A percentile compares a stretch with the other conserved stretches of the same genome.
Evolutionary conservation across 2,888 invertebrate species (phyloP).

Genomic region (Lasioglossum malachurum): DNA sequence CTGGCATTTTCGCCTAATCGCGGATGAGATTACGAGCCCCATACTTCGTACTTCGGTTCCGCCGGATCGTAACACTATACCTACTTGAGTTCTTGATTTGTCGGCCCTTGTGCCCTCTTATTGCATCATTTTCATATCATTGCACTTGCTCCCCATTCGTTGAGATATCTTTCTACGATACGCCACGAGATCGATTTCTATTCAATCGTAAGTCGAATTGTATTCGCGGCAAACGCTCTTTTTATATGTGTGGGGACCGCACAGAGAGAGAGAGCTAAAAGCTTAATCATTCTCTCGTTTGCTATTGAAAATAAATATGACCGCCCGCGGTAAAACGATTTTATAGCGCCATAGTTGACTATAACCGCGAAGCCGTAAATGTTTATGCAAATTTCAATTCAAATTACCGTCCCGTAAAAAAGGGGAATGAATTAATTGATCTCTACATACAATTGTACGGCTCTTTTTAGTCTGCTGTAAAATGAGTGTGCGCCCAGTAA

Average conservation of each 20-base stretch:
- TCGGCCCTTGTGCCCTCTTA: constrained; percentile 14
- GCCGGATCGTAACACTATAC: constrained; percentile 40
- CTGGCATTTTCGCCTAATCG: not conserved
- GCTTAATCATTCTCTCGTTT: not conserved
- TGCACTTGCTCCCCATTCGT: constrained; percentile 3
- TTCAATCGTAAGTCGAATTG: not conserved
- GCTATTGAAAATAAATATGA: not conserved
- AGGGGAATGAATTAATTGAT: not conserved
- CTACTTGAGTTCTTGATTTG: constrained; percentile 25
- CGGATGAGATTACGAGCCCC: not conserved
- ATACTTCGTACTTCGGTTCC: not conserved
- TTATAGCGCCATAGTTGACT: not conserved
- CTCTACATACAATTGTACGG: not conserved
- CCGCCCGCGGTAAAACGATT: not conserved
- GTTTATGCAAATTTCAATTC: not conserved
- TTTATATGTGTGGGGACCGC: not conserved
- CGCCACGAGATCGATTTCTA: not conserved
- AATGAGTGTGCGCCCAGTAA: not conserved
- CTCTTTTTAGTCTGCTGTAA: not conserved
- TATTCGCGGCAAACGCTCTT: not conserved
- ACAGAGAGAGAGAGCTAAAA: no score
- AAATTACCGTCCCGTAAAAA: not conserved
- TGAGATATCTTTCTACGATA: constrained; percentile 17
- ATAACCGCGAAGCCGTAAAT: not conserved
- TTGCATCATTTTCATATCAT: constrained; percentile 20